phyloP scores from a whole-genome alignment of 2,113 vertebrate genomes.

The Hassar affinis region DNA sequence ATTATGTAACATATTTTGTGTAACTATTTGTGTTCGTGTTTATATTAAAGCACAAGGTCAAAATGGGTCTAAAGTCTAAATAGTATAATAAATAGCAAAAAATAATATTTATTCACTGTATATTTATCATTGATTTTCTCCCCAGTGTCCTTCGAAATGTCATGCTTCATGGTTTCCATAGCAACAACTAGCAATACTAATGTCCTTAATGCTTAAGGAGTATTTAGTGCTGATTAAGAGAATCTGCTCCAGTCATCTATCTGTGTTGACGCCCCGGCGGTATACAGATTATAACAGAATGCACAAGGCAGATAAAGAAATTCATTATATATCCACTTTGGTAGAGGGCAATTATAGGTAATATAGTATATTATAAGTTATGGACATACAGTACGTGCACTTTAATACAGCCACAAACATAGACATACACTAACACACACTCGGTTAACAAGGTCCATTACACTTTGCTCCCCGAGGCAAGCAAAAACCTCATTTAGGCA shows the following conservation, averaged over 20 bases:
- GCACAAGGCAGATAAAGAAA: neutral
- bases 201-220: neutral
- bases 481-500: conserved; percentile 73
- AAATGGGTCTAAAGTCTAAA: no score
- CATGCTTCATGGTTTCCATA: no score
- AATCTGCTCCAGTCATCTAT: neutral
- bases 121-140: no score
- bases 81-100: no score
- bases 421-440: conserved; percentile 60
- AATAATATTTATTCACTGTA: no score
- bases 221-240: neutral
- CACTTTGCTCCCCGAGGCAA: conserved; percentile 70
- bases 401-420: conserved; percentile 60
- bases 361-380: neutral
- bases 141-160: no score
- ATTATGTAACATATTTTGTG: no score
- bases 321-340: neutral
- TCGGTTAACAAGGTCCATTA: conserved; percentile 74
- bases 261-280: neutral
- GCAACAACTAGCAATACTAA: neutral
- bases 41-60: no score
- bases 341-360: neutral
- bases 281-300: neutral
- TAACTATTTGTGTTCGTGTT: no score
- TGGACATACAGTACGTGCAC: conserved; percentile 44